Conservation (phyloP, 1,140 invertebrate genomes). For the Batillaria attramentaria region DNA sequence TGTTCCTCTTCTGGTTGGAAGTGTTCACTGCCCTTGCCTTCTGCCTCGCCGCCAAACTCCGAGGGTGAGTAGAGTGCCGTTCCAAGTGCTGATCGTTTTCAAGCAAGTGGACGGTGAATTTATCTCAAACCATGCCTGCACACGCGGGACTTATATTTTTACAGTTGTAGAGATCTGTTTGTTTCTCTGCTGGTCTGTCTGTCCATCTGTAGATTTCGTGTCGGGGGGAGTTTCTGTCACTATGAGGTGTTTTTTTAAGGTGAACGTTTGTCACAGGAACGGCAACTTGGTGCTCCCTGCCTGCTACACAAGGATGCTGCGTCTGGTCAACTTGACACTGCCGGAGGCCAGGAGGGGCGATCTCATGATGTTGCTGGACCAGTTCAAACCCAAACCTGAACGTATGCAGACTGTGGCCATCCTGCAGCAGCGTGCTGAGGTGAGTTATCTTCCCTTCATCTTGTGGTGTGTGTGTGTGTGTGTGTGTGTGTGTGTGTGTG, state of each 20-base stretch:
- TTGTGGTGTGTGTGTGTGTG: neutral
- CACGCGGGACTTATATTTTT: neutral
- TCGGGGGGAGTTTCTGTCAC: neutral
- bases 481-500: neutral
- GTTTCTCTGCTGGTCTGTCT: neutral
- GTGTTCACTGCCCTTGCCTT: slow-evolving; percentile 49
- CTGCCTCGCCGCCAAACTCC: slow-evolving; percentile 45
- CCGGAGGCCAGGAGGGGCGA: slow-evolving; percentile 24
- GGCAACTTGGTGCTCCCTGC: slow-evolving; percentile 44
- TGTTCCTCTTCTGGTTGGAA: slow-evolving; percentile 55
- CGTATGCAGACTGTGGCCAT: neutral
- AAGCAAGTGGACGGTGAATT: neutral
- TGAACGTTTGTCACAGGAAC: slow-evolving; percentile 3
- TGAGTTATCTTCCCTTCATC: neutral
- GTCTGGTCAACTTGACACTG: slow-evolving; percentile 47
- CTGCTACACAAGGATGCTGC: slow-evolving; percentile 41
- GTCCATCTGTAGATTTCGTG: neutral
- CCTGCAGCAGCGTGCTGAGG: slow-evolving; percentile 10
- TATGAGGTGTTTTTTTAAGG: neutral
- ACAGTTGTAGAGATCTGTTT: no score
- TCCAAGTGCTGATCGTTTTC: neutral
- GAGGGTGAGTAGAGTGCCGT: slow-evolving; percentile 12
- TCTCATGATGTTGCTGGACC: slow-evolving; percentile 36
- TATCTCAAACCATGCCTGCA: neutral
- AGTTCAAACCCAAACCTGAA: neutral